Base-by-base conservation (phyloP, 2,888 invertebrate species). In the Selenia dentaria region DNA sequence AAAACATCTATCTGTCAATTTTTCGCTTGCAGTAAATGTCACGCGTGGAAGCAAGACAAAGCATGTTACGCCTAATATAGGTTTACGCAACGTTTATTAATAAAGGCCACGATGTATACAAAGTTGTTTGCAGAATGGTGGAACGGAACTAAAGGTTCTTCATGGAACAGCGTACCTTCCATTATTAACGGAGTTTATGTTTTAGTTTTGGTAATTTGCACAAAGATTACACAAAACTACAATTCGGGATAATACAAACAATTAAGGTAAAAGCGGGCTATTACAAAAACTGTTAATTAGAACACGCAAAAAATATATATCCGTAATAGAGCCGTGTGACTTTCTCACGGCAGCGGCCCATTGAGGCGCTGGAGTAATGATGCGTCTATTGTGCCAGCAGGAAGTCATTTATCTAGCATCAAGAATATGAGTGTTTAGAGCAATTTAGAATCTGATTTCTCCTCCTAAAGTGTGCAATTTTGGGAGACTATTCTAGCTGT, bases 351-450 rank as follows among this genome's bases (percentile, higher is more conserved):
- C 74, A 71, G 69, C 41, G 70, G 72, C 74, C 80, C 75, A 83
- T 86, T 85, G 83, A 80, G 69, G 71, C 68, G 66, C 74, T 65
- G 70, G 81, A 83, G 82, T 90, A 89, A 90, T 89, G 89, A 88
- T 82, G 86, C 74, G 78, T 81, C 87, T 70, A 89, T 89, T 90
- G 89, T 90, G 70, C 59, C 74, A 81, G 82, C 89, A 89, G 90
- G 90, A 90, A 90, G 90, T 89, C 77, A 87, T 89, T 90, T 90
- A 89, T 89, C 89, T 88, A 86, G 81, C 89, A 90, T 89, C 88
- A 88, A 86, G 86, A 89, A 89, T 90, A 89, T 89, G 83, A 89
- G 79, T 82, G 87, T 87, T 88, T 83, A 83, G 75, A 88, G 83
- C 83, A 87, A 89, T 90, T 90, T 88, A 71, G 83, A 79, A 83